Conservation (phyloP, 2,797 vertebrate species). For the Cossypha niveicapilla region DNA sequence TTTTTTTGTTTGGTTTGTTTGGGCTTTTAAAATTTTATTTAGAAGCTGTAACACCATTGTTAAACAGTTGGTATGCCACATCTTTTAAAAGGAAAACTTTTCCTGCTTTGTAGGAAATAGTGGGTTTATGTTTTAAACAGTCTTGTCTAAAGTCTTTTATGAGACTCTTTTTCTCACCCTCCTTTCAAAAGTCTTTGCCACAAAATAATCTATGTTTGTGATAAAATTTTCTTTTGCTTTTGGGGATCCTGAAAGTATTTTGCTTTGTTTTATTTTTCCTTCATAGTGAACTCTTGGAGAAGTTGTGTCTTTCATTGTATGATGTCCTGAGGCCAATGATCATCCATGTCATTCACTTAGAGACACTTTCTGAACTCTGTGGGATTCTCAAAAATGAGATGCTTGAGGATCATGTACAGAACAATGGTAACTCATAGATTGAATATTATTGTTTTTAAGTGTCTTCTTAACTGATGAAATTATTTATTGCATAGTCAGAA, state of each 20-base stretch:
- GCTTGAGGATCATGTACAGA: constrained; percentile 96
- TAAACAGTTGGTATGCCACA: background rate
- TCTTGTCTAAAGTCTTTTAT: background rate
- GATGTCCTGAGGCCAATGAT: constrained; percentile 95
- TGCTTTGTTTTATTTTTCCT: constrained; percentile 16
- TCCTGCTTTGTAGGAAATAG: background rate
- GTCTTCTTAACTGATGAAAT: background rate
- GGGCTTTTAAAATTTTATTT: background rate
- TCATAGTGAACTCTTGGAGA: constrained; percentile 91
- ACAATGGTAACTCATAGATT: constrained; percentile 81
- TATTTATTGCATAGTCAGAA: background rate
- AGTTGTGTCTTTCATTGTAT: constrained; percentile 90
- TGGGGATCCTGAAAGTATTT: constrained; percentile 1
- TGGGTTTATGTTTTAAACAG: background rate
- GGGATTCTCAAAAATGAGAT: constrained; percentile 98
- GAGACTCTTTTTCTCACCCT: background rate
- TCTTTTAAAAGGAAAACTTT: background rate
- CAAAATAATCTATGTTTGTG: background rate
- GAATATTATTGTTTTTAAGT: background rate
- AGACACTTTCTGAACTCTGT: constrained; percentile 96
- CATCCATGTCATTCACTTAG: constrained; percentile 96
- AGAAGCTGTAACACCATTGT: background rate
- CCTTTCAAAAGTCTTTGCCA: background rate
- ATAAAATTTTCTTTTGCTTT: background rate
- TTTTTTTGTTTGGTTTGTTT: background rate